These are phyloP conservation scores for Sminthurinus aureus DNA, from an alignment of 2,888 invertebrate genomes.

Conservation along the genomic window DNA sequence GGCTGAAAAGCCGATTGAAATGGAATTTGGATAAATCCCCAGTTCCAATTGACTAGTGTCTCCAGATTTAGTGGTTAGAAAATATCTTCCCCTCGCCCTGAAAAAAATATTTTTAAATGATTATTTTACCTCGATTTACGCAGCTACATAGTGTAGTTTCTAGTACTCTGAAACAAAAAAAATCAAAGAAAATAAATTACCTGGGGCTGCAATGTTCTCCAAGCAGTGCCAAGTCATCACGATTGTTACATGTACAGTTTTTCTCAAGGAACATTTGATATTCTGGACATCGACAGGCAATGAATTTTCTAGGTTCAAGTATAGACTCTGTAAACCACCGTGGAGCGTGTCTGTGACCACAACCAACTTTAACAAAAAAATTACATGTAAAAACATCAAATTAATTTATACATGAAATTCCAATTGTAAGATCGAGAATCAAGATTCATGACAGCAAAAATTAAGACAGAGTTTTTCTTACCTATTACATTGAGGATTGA, in stretches of 20 bases:
- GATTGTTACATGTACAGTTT: conserved; percentile 40
- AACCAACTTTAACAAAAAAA: conserved; percentile 18
- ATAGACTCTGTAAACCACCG: conserved; percentile 33
- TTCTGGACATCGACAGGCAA: conserved; percentile 50
- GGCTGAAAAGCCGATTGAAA: background rate
- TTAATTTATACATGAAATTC: no score
- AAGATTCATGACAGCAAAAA: no score
- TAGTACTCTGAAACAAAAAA: background rate
- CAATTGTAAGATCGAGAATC: no score
- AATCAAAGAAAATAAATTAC: conserved; percentile 41
- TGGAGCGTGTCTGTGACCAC: conserved; percentile 32
- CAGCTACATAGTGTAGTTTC: background rate
- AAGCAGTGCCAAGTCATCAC: conserved; percentile 44
- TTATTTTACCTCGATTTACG: background rate
- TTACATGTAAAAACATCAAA: no score
- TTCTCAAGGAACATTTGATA: conserved; percentile 42
- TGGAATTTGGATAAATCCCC: conserved; percentile 25
- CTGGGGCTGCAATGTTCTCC: conserved; percentile 48
- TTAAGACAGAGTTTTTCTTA: background rate
- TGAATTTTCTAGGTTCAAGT: conserved; percentile 32
- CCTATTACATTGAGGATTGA: background rate
- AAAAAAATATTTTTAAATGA: conserved; percentile 4
- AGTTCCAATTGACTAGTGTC: conserved; percentile 3
- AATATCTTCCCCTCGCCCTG: conserved; percentile 46
- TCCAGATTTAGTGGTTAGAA: background rate